A percentile compares a stretch with the other conserved stretches of the same genome.
phyloP scores from a whole-genome alignment of 2,888 invertebrate species.

The Lochmaea capreae region DNA sequence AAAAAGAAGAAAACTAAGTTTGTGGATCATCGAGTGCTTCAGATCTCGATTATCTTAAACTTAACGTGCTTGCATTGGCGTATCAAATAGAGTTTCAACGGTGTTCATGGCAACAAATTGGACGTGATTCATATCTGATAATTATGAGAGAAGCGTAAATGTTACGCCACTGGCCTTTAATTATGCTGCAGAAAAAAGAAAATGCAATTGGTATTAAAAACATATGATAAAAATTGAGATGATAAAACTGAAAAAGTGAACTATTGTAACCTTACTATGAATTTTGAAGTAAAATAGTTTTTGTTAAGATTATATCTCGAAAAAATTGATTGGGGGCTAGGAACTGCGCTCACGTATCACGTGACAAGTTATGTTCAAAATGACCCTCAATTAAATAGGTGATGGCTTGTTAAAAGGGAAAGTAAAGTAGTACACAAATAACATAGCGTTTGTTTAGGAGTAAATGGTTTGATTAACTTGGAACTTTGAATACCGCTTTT shows the following conservation, averaged over 20 bases:
- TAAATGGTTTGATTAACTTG: slow-evolving; percentile 1
- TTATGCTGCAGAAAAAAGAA: too few species aligned
- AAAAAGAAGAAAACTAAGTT: too few species aligned
- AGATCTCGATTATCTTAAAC: too few species aligned
- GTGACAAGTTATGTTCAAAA: slow-evolving; percentile 21
- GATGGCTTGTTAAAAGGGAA: slow-evolving; percentile 16
- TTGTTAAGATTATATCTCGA: slow-evolving; percentile 7
- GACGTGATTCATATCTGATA: too few species aligned
- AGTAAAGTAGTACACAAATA: background rate
- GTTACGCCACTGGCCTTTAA: too few species aligned
- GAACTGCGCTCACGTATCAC: slow-evolving; percentile 15
- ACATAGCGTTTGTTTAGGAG: background rate
- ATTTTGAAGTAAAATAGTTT: background rate
- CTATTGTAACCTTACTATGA: background rate
- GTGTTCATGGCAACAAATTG: too few species aligned
- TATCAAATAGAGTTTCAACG: too few species aligned
- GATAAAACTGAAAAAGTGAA: background rate
- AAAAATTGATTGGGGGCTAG: slow-evolving; percentile 10
- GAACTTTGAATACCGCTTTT: background rate
- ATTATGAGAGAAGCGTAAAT: too few species aligned
- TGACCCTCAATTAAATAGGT: slow-evolving; percentile 18
- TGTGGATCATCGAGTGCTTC: too few species aligned
- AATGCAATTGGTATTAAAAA: too few species aligned
- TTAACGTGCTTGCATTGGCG: too few species aligned
- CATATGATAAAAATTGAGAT: too few species aligned